phyloP scores from a whole-genome alignment of 2,797 vertebrate genomes.

The Balearica regulorum region DNA sequence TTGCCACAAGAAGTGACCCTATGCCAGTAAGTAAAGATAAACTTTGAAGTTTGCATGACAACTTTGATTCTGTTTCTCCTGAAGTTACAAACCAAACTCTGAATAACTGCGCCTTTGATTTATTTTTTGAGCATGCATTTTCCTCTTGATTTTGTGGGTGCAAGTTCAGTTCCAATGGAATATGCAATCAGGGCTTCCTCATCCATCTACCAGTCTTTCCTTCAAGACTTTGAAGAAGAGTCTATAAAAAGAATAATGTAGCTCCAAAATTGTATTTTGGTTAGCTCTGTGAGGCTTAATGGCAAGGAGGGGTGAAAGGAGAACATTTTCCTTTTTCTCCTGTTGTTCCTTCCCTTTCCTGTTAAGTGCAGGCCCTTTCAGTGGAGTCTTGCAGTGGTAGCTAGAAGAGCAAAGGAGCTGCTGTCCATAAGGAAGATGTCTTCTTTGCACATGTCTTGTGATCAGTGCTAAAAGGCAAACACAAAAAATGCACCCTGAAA shows the following conservation, averaged over 20 bases:
- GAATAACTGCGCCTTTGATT: background rate
- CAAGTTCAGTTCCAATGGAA: background rate
- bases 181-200: background rate
- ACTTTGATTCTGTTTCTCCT: background rate
- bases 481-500: background rate
- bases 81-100: background rate
- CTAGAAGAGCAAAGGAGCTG: background rate
- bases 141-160: background rate
- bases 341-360: background rate
- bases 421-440: background rate
- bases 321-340: background rate
- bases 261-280: background rate
- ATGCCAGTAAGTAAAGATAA: constrained; percentile 74
- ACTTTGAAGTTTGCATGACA: background rate
- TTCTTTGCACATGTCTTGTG: background rate
- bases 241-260: background rate
- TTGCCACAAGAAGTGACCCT: constrained; percentile 80
- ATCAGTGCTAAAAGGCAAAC: background rate
- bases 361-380: background rate
- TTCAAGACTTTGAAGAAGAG: background rate
- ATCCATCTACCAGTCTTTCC: background rate
- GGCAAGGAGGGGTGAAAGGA: too few relatives aligned
- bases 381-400: background rate
- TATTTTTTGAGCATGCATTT: background rate
- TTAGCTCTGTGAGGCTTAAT: background rate